phyloP scores from a whole-genome alignment of 2,888 invertebrate genomes.

The Drosophila paranaensis region DNA sequence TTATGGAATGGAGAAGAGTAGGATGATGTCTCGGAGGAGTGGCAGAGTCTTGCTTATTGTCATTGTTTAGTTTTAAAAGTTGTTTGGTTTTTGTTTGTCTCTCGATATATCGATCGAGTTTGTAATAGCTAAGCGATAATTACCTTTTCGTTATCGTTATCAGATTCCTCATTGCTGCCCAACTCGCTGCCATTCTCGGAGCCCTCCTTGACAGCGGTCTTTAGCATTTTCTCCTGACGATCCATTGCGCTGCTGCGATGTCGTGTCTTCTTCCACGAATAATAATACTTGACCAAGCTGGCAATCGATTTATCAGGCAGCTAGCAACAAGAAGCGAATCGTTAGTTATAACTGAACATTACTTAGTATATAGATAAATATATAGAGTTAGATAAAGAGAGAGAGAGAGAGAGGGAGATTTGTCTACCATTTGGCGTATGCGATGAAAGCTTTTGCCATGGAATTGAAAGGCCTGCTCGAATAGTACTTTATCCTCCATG shows the following conservation, averaged over 20 bases:
- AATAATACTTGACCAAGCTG: slow-evolving; percentile 98
- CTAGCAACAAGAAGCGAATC: slow-evolving; percentile 85
- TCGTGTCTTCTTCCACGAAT: slow-evolving; percentile 98
- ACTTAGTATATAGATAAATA: background rate
- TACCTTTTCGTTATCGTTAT: slow-evolving; percentile 94
- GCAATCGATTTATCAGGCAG: slow-evolving; percentile 98
- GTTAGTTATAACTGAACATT: background rate
- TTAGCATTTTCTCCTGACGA: slow-evolving; percentile 87
- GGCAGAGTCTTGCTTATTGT: slow-evolving; percentile 48
- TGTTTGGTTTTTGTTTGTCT: slow-evolving; percentile 3
- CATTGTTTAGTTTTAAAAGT: slow-evolving; percentile 16
- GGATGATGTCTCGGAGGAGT: slow-evolving; percentile 33
- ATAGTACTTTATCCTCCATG: slow-evolving; percentile 98
- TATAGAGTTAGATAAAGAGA: background rate
- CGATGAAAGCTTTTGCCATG: slow-evolving; percentile 99
- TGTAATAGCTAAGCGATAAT: slow-evolving; percentile 71
- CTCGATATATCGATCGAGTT: slow-evolving; percentile 14
- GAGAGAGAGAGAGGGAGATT: too few relatives aligned
- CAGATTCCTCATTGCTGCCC: slow-evolving; percentile 93
- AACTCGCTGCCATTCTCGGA: slow-evolving; percentile 94
- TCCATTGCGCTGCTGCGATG: slow-evolving; percentile 97
- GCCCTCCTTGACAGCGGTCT: slow-evolving; percentile 86
- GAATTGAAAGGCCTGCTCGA: slow-evolving; percentile 99
- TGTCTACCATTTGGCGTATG: slow-evolving; percentile 96
- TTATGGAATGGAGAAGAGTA: slow-evolving; percentile 9